phyloP scores from a whole-genome alignment of 2,888 invertebrate genomes.

The Agonopterix arenella region DNA sequence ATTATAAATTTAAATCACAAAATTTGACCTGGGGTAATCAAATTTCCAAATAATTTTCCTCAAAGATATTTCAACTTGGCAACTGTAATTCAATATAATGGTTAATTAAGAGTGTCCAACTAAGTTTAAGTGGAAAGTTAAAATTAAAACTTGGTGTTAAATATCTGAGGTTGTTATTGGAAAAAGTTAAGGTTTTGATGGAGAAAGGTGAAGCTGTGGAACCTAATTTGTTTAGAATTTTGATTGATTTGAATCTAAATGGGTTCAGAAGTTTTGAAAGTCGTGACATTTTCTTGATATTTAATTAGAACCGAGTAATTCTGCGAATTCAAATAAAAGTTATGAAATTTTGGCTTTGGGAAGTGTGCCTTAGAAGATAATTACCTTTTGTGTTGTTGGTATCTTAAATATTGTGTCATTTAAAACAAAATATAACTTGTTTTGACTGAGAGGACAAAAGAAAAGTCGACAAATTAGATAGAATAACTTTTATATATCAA shows the following conservation, averaged over 20 bases:
- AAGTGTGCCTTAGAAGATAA: too few relatives aligned
- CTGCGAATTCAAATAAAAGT: neutral
- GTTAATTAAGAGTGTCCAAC: slow-evolving; percentile 22
- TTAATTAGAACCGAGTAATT: too few relatives aligned
- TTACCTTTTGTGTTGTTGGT: too few relatives aligned
- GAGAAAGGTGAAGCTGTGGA: slow-evolving; percentile 9
- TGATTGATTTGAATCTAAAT: slow-evolving; percentile 13
- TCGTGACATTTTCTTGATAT: too few relatives aligned
- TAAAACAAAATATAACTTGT: too few relatives aligned
- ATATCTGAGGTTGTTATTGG: slow-evolving; percentile 16
- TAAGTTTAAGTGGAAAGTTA: slow-evolving; percentile 18
- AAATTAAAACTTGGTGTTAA: slow-evolving; percentile 17
- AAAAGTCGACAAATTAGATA: too few relatives aligned
- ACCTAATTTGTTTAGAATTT: slow-evolving; percentile 13
- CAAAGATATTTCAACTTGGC: slow-evolving; percentile 11
- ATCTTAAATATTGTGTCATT: too few relatives aligned
- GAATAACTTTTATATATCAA: too few relatives aligned
- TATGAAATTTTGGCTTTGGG: too few relatives aligned
- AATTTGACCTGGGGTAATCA: slow-evolving; percentile 7
- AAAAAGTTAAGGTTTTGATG: slow-evolving; percentile 14
- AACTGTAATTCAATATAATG: slow-evolving; percentile 21
- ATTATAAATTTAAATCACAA: slow-evolving; percentile 11
- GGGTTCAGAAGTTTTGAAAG: too few relatives aligned
- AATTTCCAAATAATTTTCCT: slow-evolving; percentile 5
- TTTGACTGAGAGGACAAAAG: too few relatives aligned